Evolutionary conservation across 2,797 vertebrate genomes (phyloP).

Genomic region (Phalanger gymnotis): DNA sequence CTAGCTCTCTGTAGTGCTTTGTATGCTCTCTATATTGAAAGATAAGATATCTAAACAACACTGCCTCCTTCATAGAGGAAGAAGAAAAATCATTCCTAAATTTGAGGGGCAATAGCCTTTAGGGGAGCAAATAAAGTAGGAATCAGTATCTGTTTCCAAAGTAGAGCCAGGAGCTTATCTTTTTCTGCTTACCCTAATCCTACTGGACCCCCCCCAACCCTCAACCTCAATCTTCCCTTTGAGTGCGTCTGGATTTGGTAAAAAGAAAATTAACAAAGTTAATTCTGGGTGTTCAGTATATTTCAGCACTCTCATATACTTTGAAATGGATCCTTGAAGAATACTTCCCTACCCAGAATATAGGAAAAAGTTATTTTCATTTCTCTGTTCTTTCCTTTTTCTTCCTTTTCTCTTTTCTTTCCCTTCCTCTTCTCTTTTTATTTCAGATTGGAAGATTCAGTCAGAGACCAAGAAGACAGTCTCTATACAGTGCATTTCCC

Average conservation of each 20-base stretch:
- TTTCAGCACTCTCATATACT: not conserved
- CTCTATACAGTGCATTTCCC: not conserved
- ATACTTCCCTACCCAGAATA: not conserved
- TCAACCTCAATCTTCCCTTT: not conserved
- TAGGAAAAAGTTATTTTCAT: not conserved
- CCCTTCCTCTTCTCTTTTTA: not conserved
- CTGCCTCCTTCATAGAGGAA: not conserved
- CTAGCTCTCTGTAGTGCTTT: not conserved
- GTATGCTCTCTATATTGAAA: not conserved
- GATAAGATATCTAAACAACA: not conserved
- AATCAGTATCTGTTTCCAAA: not conserved
- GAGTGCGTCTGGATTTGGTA: not conserved
- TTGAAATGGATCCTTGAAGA: not conserved
- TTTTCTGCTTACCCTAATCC: not conserved
- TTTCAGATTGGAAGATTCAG: not conserved
- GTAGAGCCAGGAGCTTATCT: not conserved
- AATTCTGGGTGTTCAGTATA: not conserved
- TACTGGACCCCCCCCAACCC: not conserved
- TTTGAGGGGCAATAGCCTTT: not conserved
- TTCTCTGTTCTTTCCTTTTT: not conserved
- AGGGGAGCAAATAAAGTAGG: not conserved
- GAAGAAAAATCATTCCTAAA: not conserved
- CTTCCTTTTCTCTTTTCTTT: not conserved
- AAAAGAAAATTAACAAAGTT: not conserved
- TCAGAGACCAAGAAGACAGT: not conserved